phyloP scores from a whole-genome alignment of 2,888 invertebrate genomes.

The Drosophila tanythrix region DNA sequence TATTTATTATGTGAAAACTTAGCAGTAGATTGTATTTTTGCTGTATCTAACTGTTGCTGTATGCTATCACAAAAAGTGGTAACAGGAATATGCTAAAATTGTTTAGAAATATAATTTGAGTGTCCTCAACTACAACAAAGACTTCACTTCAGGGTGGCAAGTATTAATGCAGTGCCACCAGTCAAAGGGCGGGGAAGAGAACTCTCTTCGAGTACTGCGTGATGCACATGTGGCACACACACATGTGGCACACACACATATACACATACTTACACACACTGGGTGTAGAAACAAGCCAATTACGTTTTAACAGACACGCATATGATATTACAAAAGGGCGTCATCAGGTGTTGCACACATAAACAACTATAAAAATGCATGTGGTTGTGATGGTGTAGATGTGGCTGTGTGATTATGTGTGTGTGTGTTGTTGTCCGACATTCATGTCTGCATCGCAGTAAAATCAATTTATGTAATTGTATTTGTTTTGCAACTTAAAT shows the following conservation, averaged over 20 bases:
- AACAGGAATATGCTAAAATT: not conserved
- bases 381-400: not conserved
- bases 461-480: slow-evolving; percentile 51
- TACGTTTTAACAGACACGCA: slow-evolving; percentile 51
- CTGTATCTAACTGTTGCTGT: too few relatives aligned
- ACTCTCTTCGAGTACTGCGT: not conserved
- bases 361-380: not conserved
- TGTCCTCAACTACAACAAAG: not conserved
- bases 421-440: not conserved
- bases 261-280: not conserved
- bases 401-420: not conserved
- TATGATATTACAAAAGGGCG: slow-evolving; percentile 42
- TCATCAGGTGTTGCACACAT: slow-evolving; percentile 40
- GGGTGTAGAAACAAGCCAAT: slow-evolving; percentile 59
- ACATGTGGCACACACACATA: slow-evolving; percentile 33
- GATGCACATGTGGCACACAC: slow-evolving; percentile 34
- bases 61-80: not conserved
- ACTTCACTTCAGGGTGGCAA: not conserved
- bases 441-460: slow-evolving; percentile 11
- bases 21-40: not conserved
- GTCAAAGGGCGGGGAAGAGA: not conserved
- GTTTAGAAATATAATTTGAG: not conserved
- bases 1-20: not conserved
- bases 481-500: slow-evolving; percentile 47
- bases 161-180: slow-evolving; percentile 4